A percentile compares a stretch with the other conserved stretches of the same genome.
Evolutionary conservation across 2,888 invertebrate species (phyloP).

Genomic region (Papilio elwesi): DNA sequence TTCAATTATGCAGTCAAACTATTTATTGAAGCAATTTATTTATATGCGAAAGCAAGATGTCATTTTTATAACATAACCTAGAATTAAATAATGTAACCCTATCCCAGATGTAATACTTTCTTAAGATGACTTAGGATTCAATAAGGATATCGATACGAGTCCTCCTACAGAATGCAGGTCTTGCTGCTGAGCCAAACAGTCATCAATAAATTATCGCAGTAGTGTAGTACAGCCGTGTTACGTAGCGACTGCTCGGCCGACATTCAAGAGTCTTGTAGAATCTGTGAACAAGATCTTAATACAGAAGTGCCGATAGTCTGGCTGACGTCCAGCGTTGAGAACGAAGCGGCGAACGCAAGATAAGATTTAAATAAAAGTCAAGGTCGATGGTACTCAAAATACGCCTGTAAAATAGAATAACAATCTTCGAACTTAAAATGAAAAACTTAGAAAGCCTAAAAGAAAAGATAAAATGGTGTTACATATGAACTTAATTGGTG

Average conservation of each 20-base stretch:
- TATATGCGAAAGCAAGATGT: neutral
- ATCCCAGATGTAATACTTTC: neutral
- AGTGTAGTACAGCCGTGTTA: neutral
- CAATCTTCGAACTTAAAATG: neutral
- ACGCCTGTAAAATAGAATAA: neutral
- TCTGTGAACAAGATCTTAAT: slow-evolving; percentile 38
- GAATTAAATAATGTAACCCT: neutral
- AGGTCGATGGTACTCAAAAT: slow-evolving; percentile 19
- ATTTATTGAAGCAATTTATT: neutral
- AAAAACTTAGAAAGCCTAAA: too few relatives aligned
- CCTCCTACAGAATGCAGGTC: neutral
- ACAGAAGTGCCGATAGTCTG: slow-evolving; percentile 32
- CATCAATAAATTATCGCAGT: neutral
- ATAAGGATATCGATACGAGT: neutral
- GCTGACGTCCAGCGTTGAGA: slow-evolving; percentile 34
- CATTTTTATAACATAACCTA: neutral
- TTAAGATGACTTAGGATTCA: neutral
- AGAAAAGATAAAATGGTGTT: neutral
- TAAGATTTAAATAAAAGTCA: slow-evolving; percentile 33
- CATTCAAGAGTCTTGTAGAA: slow-evolving; percentile 33
- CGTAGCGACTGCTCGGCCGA: slow-evolving; percentile 22
- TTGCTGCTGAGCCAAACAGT: neutral
- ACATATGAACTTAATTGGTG: too few relatives aligned
- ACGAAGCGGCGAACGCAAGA: slow-evolving; percentile 22
- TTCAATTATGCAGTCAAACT: too few relatives aligned